Conservation (phyloP, 2,113 vertebrate species). For the Cyprinodon tularosa region DNA sequence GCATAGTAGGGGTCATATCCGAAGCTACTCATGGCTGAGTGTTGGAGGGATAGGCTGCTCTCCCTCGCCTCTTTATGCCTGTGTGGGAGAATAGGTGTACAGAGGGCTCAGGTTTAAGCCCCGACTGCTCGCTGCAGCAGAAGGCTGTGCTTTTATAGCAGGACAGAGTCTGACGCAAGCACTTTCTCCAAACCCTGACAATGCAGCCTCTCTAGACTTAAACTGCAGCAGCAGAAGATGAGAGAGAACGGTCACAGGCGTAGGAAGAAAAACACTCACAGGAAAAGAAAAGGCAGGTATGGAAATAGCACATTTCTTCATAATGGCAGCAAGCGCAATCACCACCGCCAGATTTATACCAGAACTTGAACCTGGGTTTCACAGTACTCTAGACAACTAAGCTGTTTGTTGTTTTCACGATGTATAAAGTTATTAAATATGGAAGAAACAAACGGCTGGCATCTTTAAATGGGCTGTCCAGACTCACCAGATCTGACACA, state of each 20-base stretch:
- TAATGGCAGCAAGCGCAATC: neutral
- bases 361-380: neutral
- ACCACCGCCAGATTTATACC: neutral
- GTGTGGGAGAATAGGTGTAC: constrained; percentile 38
- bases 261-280: constrained; percentile 24
- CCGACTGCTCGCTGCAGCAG: constrained; percentile 73
- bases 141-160: constrained; percentile 72
- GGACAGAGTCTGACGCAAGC: constrained; percentile 72
- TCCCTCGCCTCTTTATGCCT: constrained; percentile 53
- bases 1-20: constrained; percentile 78
- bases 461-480: constrained; percentile 37
- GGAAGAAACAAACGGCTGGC: constrained; percentile 27
- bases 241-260: constrained; percentile 13
- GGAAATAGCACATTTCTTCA: neutral
- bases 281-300: neutral
- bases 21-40: constrained; percentile 73
- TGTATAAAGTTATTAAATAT: constrained; percentile 2
- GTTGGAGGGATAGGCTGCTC: constrained; percentile 53
- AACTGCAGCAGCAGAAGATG: constrained; percentile 52
- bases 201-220: constrained; percentile 65
- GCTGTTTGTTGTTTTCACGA: neutral
- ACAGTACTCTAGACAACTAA: neutral
- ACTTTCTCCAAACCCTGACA: constrained; percentile 72
- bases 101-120: constrained; percentile 62
- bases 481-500: constrained; percentile 57